A percentile compares a stretch with the other conserved stretches of the same genome.
Evolutionary conservation across 2,113 vertebrate genomes (phyloP).

Genomic region (Antechinus stuartii): DNA sequence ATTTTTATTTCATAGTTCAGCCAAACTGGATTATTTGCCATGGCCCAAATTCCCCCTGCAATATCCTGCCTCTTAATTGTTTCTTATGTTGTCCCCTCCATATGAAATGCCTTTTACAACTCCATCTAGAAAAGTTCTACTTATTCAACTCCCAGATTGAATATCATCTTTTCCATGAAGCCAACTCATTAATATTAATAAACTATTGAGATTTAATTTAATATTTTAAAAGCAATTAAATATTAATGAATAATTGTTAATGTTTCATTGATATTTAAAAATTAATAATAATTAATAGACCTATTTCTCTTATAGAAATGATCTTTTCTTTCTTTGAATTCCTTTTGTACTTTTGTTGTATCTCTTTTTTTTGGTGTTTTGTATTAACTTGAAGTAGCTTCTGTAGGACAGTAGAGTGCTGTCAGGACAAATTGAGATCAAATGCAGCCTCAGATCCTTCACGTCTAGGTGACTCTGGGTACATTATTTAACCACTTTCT

Average conservation of each 20-base stretch:
- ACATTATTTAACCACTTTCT: not conserved
- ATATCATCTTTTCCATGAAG: not conserved
- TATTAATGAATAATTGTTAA: no score
- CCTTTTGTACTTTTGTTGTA: not conserved
- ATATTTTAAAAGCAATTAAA: no score
- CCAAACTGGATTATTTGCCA: not conserved
- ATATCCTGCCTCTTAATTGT: not conserved
- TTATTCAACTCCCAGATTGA: not conserved
- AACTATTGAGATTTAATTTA: no score
- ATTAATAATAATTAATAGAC: not conserved
- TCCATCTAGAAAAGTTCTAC: not conserved
- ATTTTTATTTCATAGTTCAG: not conserved
- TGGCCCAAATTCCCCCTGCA: not conserved
- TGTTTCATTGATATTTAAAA: not conserved
- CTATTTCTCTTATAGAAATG: not conserved
- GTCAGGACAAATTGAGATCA: not conserved
- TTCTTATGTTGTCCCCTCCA: not conserved
- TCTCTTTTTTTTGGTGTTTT: not conserved
- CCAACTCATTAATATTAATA: no score
- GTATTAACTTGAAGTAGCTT: not conserved
- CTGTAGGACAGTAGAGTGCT: not conserved
- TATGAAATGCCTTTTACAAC: not conserved
- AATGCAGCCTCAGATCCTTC: not conserved
- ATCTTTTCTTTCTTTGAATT: not conserved
- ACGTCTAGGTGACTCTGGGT: not conserved